Percentiles rank a stretch among this genome's conserved stretches.
Evolutionary conservation across 2,888 invertebrate genomes (phyloP).

Genomic region (Lasioglossum leucozonium): DNA sequence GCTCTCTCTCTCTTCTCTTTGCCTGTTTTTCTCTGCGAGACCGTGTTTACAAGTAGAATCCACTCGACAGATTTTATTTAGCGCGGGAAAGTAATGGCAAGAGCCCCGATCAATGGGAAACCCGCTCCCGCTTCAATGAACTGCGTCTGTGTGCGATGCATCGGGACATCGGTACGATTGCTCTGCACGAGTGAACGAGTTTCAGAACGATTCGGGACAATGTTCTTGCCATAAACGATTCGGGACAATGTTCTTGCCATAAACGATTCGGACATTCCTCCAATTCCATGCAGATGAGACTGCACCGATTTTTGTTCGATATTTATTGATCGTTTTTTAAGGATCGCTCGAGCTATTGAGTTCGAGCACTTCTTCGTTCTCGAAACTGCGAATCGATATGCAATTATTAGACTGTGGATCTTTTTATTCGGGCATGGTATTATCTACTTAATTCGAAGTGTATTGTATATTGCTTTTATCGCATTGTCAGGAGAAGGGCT

Average conservation of each 20-base stretch:
- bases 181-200: background rate
- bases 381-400: too few species aligned
- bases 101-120: background rate
- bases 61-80: slow-evolving; percentile 7
- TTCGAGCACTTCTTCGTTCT: background rate
- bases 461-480: background rate
- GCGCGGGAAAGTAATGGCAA: background rate
- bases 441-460: background rate
- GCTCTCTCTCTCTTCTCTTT: background rate
- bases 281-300: background rate
- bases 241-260: background rate
- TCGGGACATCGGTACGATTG: background rate
- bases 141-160: background rate
- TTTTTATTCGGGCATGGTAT: background rate
- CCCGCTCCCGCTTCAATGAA: background rate
- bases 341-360: background rate
- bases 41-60: background rate
- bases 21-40: background rate
- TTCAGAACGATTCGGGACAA: background rate
- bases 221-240: background rate
- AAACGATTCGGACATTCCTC: background rate
- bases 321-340: background rate
- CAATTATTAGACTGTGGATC: background rate
- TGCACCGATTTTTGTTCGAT: background rate
- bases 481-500: background rate